Conservation (phyloP, 37 sponge, comb jelly and placozoan species). For the Beroe ovata region DNA sequence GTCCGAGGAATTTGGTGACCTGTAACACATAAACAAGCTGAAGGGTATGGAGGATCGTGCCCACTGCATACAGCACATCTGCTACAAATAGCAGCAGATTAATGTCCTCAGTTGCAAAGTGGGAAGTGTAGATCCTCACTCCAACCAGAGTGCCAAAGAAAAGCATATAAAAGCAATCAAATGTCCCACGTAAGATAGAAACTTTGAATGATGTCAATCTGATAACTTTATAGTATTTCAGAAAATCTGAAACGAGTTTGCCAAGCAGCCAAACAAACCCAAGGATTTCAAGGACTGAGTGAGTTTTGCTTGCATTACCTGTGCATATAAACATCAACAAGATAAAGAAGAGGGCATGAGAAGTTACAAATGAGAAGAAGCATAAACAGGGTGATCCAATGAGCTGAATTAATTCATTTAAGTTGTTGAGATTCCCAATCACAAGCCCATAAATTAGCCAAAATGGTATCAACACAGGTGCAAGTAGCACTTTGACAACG, state of each 20-base stretch:
- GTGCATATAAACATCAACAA: conserved; percentile 39
- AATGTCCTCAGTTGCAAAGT: not conserved
- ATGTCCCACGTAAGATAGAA: not conserved
- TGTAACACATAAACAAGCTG: conserved; percentile 40
- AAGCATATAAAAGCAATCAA: conserved; percentile 7
- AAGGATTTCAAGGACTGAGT: not conserved
- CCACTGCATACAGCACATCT: conserved; percentile 44
- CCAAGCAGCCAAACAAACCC: conserved; percentile 9
- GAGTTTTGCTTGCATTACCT: not conserved
- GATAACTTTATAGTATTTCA: conserved; percentile 61
- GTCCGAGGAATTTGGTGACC: conserved; percentile 47
- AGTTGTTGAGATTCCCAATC: conserved; percentile 4
- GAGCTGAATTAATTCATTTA: conserved; percentile 19
- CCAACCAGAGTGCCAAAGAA: conserved; percentile 20
- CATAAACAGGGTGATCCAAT: conserved; percentile 51
- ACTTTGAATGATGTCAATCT: conserved; percentile 50
- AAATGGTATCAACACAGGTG: conserved; percentile 21
- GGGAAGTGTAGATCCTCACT: conserved; percentile 20
- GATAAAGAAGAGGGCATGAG: conserved; percentile 52
- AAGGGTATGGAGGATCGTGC: conserved; percentile 11
- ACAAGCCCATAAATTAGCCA: conserved; percentile 2
- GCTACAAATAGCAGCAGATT: not conserved
- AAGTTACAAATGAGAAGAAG: conserved; percentile 53
- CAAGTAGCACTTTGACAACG: conserved; percentile 32
- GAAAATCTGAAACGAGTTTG: conserved; percentile 36